Evolutionary conservation across 2,888 invertebrate species (phyloP).

Genomic region (Ennomos quercinarius): DNA sequence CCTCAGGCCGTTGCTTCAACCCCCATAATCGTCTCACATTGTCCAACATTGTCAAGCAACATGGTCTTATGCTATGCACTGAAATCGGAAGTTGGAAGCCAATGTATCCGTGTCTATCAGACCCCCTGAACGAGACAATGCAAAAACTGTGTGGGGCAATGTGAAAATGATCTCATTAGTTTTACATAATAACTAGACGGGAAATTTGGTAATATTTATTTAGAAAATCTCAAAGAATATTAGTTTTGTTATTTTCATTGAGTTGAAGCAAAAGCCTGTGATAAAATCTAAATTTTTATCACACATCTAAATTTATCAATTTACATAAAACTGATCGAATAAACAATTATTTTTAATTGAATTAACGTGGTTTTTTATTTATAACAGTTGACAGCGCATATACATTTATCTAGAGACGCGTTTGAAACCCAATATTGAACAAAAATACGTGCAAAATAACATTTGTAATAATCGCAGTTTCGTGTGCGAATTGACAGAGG

Average conservation of each 20-base stretch:
- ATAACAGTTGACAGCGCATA: neutral
- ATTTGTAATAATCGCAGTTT: slow-evolving; percentile 34
- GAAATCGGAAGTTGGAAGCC: too few relatives aligned
- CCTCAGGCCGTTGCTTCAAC: too few relatives aligned
- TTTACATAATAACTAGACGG: too few relatives aligned
- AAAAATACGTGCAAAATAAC: slow-evolving; percentile 40
- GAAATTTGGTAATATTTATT: too few relatives aligned
- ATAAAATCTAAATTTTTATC: neutral
- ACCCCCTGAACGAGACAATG: too few relatives aligned
- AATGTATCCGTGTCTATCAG: too few relatives aligned
- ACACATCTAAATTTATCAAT: neutral
- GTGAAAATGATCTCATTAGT: too few relatives aligned
- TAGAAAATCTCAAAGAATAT: too few relatives aligned
- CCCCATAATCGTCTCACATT: too few relatives aligned
- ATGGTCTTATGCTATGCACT: too few relatives aligned
- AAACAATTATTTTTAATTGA: neutral
- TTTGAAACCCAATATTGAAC: slow-evolving; percentile 18
- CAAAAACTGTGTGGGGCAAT: too few relatives aligned
- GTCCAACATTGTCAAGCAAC: too few relatives aligned
- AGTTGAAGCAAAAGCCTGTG: slow-evolving; percentile 26
- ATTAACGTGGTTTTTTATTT: neutral
- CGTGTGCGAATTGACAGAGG: slow-evolving; percentile 35
- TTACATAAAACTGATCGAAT: neutral
- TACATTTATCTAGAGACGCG: slow-evolving; percentile 10
- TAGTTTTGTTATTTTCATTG: neutral